phyloP scores from a whole-genome alignment of 35 echinoderm and acorn worm genomes.

The Heliocidaris tuberculata region DNA sequence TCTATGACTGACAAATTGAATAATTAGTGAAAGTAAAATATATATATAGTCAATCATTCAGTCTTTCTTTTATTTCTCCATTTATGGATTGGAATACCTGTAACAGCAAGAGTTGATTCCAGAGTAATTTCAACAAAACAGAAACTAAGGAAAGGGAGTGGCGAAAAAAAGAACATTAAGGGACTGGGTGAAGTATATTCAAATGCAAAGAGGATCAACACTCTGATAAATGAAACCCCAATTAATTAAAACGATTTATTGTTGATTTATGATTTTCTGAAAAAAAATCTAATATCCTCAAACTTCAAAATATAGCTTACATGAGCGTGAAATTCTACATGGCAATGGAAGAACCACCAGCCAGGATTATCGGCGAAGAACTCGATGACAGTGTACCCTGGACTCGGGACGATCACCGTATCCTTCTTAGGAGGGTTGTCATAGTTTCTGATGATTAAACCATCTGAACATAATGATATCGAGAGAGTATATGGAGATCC shows the following conservation, averaged over 20 bases:
- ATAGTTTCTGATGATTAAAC: background rate
- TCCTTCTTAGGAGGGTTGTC: constrained; percentile 48
- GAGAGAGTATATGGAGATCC: no score
- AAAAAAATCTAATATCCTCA: background rate
- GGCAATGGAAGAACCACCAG: constrained; percentile 69
- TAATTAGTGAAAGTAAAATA: no score
- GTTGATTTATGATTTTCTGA: background rate
- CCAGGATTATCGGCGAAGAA: constrained; percentile 53
- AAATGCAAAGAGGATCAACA: background rate
- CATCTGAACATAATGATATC: background rate
- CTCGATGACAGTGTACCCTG: constrained; percentile 48
- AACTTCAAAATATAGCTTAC: background rate
- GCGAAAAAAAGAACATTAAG: no score
- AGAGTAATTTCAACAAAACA: no score
- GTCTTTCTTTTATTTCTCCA: no score
- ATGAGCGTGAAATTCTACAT: constrained; percentile 56
- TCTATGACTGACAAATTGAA: no score
- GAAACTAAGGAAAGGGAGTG: no score
- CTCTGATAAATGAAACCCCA: background rate
- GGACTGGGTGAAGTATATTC: background rate
- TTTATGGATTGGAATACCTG: no score
- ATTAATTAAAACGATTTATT: background rate
- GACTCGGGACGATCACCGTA: constrained; percentile 43
- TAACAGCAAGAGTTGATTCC: no score
- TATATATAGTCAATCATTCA: no score